These are phyloP conservation scores for Nesidiocoris tenuis DNA, from an alignment of 2,888 invertebrate genomes.

Conservation along the genomic window DNA sequence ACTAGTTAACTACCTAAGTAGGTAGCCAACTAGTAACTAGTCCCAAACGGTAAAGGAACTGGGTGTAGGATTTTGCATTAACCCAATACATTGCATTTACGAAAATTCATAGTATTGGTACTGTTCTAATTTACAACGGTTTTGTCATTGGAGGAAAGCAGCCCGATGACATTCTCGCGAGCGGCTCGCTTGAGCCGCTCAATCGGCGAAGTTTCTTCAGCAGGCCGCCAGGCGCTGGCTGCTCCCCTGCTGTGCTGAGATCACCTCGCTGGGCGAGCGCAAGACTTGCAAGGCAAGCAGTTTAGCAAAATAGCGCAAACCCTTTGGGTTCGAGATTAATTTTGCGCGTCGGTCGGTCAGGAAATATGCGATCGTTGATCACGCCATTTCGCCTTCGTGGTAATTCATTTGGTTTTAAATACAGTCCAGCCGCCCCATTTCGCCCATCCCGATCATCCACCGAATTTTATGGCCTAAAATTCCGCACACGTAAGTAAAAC, in stretches of 20 bases:
- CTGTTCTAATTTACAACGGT: too few species aligned
- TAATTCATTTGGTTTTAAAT: slow-evolving; percentile 46
- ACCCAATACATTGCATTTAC: too few species aligned
- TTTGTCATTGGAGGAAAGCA: too few species aligned
- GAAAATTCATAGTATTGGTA: too few species aligned
- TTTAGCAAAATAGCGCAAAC: slow-evolving; percentile 39
- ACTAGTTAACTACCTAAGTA: too few species aligned
- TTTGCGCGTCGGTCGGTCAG: slow-evolving; percentile 76
- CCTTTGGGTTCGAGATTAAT: slow-evolving; percentile 55
- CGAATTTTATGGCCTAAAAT: slow-evolving; percentile 48
- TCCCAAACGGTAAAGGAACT: too few species aligned
- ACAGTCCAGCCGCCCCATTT: slow-evolving; percentile 7
- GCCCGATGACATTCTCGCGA: too few species aligned
- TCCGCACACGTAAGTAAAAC: slow-evolving; percentile 45
- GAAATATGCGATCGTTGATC: slow-evolving; percentile 62
- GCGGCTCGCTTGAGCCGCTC: neutral
- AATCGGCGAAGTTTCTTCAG: too few species aligned
- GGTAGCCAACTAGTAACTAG: too few species aligned
- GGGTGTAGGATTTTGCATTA: too few species aligned
- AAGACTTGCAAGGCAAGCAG: slow-evolving; percentile 7
- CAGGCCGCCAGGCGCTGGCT: neutral
- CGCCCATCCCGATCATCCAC: slow-evolving; percentile 17
- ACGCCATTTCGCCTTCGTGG: slow-evolving; percentile 68
- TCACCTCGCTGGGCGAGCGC: neutral
- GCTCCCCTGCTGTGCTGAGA: neutral